These are phyloP conservation scores for Eleutherodactylus coqui DNA, from an alignment of 2,797 vertebrate genomes.

Conservation along the genomic window DNA sequence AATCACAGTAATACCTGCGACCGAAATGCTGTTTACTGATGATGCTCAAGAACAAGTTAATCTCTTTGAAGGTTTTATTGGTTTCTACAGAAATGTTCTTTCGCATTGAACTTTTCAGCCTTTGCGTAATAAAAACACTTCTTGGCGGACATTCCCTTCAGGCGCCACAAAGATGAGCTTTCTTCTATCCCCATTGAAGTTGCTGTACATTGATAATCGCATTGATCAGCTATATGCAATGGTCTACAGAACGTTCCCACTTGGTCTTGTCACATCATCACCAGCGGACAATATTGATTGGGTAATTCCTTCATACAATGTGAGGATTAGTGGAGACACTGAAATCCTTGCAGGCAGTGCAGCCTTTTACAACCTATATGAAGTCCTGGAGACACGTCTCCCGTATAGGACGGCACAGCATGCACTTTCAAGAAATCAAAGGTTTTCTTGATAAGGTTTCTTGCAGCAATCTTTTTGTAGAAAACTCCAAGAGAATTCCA, in stretches of 20 bases:
- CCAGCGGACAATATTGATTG: slow-evolving; percentile 32
- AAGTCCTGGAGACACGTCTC: not conserved
- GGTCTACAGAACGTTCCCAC: slow-evolving; percentile 6
- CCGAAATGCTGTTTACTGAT: not conserved
- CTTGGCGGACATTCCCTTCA: not conserved
- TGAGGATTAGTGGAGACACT: slow-evolving; percentile 18
- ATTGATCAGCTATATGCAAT: slow-evolving; percentile 3
- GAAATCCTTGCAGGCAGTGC: not conserved
- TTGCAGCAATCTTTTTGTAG: not conserved
- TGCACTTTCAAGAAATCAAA: slow-evolving; percentile 24
- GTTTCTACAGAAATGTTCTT: not conserved
- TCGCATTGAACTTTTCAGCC: not conserved
- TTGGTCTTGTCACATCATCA: not conserved
- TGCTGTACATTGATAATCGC: not conserved
- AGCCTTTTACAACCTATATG: not conserved
- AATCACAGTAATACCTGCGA: not conserved
- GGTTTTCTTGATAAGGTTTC: slow-evolving; percentile 30
- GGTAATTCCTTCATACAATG: slow-evolving; percentile 23
- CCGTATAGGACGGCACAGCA: not conserved
- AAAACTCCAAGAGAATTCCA: not conserved
- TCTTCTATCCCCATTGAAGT: not conserved
- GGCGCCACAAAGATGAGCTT: not conserved
- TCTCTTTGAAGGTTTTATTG: not conserved
- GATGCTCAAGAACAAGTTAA: not conserved
- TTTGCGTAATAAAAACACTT: not conserved